Conservation (phyloP, 2,888 invertebrate species). For the Epicampocera succincta region DNA sequence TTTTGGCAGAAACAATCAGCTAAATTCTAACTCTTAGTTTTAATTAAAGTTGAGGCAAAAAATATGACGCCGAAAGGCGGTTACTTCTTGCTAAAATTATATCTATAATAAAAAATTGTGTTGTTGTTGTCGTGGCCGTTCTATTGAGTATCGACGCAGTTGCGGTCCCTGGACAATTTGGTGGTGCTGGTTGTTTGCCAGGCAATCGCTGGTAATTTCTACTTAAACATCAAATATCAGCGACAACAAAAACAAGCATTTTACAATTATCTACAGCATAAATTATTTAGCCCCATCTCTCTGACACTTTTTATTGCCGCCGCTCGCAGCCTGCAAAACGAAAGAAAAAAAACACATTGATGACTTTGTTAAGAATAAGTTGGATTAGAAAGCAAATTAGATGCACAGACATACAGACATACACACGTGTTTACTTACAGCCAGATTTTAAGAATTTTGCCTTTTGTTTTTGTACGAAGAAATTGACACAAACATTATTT, state of each 20-base stretch:
- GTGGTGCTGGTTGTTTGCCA: slow-evolving; percentile 24
- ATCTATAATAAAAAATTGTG: too few species aligned
- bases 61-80: too few species aligned
- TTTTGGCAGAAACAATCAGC: too few species aligned
- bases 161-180: background rate
- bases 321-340: too few species aligned
- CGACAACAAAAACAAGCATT: slow-evolving; percentile 39
- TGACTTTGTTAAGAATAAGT: slow-evolving; percentile 51
- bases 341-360: slow-evolving; percentile 51
- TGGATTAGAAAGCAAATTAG: slow-evolving; percentile 4
- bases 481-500: slow-evolving; percentile 20
- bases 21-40: too few species aligned
- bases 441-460: background rate
- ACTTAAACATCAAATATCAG: slow-evolving; percentile 33
- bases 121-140: too few species aligned
- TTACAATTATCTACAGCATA: slow-evolving; percentile 38
- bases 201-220: slow-evolving; percentile 39
- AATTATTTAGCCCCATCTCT: slow-evolving; percentile 34
- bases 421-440: background rate
- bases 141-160: too few species aligned
- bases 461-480: slow-evolving; percentile 25
- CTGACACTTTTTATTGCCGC: background rate
- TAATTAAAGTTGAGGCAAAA: too few species aligned
- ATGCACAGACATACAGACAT: background rate
- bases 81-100: too few species aligned